A percentile compares a stretch with the other conserved stretches of the same genome.
phyloP scores from a whole-genome alignment of 2,113 vertebrate genomes.

The Tursiops truncatus region DNA sequence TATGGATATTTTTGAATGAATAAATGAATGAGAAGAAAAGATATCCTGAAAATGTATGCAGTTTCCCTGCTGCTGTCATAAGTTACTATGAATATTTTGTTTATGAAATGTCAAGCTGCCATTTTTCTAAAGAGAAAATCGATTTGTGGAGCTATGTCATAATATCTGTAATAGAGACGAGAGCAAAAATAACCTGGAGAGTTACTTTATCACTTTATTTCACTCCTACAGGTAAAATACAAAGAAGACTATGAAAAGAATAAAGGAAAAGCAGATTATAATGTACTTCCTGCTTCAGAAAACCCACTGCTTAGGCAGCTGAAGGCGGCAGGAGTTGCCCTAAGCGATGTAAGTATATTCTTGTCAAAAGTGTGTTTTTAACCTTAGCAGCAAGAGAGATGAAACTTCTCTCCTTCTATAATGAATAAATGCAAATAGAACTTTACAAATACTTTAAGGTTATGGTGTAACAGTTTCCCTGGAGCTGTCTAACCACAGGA shows the following conservation, averaged over 20 bases:
- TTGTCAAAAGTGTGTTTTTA: conserved; percentile 7
- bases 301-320: conserved; percentile 94
- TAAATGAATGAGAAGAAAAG: conserved; percentile 50
- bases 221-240: conserved; percentile 90
- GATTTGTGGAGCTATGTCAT: conserved; percentile 36
- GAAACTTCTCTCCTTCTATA: neutral
- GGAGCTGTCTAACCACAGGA: neutral
- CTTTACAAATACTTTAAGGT: neutral
- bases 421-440: neutral
- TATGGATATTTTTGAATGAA: conserved; percentile 30
- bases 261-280: conserved; percentile 92
- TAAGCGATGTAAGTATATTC: conserved; percentile 93
- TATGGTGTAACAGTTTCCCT: neutral
- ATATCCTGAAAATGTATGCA: conserved; percentile 13
- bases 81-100: conserved; percentile 54
- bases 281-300: conserved; percentile 96
- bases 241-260: conserved; percentile 95
- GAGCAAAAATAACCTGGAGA: conserved; percentile 50
- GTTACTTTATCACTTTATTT: conserved; percentile 13
- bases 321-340: conserved; percentile 88
- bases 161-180: neutral
- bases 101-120: conserved; percentile 60
- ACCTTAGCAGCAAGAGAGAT: neutral
- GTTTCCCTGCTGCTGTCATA: conserved; percentile 2
- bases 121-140: conserved; percentile 56